A percentile compares a stretch with the other conserved stretches of the same genome.
Conservation (phyloP, 2,888 invertebrate genomes). For the Drosophila mulleri region DNA sequence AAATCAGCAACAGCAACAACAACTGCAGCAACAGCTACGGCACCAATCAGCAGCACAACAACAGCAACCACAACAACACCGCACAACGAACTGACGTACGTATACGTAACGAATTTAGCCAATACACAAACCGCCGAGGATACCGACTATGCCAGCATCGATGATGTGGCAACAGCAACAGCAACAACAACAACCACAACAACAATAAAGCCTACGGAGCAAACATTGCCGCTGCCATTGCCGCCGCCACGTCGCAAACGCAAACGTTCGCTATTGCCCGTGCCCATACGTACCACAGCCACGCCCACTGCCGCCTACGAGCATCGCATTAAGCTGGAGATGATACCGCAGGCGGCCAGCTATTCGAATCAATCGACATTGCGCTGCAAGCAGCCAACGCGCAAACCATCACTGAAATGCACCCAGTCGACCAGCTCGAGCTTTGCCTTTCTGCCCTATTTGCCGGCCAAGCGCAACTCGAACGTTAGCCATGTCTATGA, state of each 20-base stretch:
- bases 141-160: conserved; percentile 67
- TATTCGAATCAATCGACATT: conserved; percentile 83
- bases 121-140: conserved; percentile 64
- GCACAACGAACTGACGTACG: conserved; percentile 84
- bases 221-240: conserved; percentile 9
- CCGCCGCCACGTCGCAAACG: conserved; percentile 84
- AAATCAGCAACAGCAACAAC: conserved; percentile 27
- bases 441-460: conserved; percentile 83
- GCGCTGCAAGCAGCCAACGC: conserved; percentile 61
- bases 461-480: conserved; percentile 82
- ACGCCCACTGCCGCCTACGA: conserved; percentile 72
- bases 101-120: conserved; percentile 84
- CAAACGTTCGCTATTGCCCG: conserved; percentile 79
- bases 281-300: conserved; percentile 61
- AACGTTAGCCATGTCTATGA: conserved; percentile 84
- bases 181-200: conserved; percentile 3
- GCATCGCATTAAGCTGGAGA: conserved; percentile 70
- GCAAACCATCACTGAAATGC: conserved; percentile 74
- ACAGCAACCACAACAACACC: conserved; percentile 43
- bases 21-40: conserved; percentile 22
- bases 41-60: conserved; percentile 20
- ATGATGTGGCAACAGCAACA: conserved; percentile 37
- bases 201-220: neutral
- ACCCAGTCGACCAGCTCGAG: conserved; percentile 83
- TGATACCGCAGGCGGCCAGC: conserved; percentile 74